Conservation (phyloP, 2,113 vertebrate genomes). For the Meles meles region DNA sequence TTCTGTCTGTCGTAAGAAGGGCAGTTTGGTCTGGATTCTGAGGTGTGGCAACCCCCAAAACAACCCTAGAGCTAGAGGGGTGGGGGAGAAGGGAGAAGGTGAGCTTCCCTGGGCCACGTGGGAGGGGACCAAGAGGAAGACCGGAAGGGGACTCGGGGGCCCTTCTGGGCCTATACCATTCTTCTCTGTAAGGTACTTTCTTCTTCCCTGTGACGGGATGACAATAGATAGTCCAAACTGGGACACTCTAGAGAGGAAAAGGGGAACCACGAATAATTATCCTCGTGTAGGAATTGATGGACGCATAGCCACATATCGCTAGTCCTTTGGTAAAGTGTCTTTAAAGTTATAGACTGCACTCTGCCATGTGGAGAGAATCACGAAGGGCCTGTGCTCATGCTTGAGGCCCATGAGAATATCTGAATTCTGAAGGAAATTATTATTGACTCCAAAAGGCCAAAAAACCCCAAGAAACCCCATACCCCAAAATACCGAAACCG, state of each 20-base stretch:
- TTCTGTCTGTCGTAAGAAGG: background rate
- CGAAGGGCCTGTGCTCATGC: background rate
- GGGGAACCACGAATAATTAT: background rate
- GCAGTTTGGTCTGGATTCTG: background rate
- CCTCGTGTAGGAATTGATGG: background rate
- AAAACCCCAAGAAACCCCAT: background rate
- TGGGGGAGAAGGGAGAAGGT: background rate
- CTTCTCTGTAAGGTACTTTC: background rate
- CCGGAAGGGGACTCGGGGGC: background rate
- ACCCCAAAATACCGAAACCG: background rate
- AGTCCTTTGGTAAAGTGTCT: background rate
- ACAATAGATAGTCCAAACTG: background rate
- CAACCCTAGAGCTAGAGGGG: background rate
- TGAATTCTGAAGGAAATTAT: slow-evolving; percentile 7
- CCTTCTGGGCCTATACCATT: background rate
- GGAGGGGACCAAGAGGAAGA: background rate
- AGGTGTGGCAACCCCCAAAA: background rate
- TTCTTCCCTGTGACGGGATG: background rate
- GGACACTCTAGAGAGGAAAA: background rate
- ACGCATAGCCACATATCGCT: background rate
- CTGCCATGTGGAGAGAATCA: background rate
- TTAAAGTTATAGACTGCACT: background rate
- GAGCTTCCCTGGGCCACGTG: background rate
- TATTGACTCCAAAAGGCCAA: background rate
- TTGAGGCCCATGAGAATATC: background rate